Evolutionary conservation across 2,888 invertebrate species (phyloP).

Genomic region (Patella ulyssiponensis): DNA sequence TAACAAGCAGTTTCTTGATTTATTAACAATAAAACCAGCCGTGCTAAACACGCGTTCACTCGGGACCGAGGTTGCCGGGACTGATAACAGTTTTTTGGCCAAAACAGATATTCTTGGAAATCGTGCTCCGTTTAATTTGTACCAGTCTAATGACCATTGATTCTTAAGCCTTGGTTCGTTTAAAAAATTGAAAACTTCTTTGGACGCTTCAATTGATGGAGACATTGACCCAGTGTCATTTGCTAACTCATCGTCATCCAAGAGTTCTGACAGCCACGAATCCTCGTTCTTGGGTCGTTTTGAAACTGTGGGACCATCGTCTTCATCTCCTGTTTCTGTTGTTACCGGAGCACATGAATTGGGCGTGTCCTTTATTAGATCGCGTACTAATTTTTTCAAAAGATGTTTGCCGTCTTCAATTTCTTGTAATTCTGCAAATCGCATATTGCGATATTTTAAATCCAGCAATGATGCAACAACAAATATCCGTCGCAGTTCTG

Average conservation of each 20-base stretch:
- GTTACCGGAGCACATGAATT: too few species aligned
- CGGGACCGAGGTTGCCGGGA: conserved; percentile 20
- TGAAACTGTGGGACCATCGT: too few species aligned
- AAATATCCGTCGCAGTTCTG: neutral
- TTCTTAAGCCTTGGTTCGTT: neutral
- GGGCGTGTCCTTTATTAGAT: too few species aligned
- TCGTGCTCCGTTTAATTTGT: neutral
- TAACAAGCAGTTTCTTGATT: conserved; percentile 12
- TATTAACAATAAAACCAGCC: neutral
- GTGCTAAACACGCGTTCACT: conserved; percentile 16
- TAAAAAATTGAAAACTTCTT: neutral
- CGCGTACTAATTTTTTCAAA: too few species aligned
- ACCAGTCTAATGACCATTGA: neutral
- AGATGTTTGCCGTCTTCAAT: too few species aligned
- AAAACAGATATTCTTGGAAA: neutral
- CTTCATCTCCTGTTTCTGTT: too few species aligned
- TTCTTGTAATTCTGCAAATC: neutral
- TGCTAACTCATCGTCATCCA: neutral
- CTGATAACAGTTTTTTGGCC: conserved; percentile 17
- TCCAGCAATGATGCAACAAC: neutral
- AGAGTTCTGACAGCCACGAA: neutral
- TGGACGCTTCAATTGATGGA: neutral
- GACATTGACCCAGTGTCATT: neutral
- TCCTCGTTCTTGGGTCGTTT: too few species aligned
- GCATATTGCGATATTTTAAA: neutral